Evolutionary conservation across 2,113 vertebrate species (phyloP).

Genomic region (Collichthys lucidus): DNA sequence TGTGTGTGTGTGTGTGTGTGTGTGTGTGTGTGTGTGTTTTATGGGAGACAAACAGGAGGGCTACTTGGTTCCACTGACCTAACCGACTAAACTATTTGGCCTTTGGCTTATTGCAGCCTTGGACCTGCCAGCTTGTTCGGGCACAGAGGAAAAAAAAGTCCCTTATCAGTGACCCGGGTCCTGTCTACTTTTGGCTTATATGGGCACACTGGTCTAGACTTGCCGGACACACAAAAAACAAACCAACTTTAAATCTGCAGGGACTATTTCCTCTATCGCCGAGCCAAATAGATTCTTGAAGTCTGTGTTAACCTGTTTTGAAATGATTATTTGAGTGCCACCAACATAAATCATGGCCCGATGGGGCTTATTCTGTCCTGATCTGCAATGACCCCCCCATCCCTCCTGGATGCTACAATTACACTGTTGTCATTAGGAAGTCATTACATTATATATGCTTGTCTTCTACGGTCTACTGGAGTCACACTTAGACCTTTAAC

Average conservation of each 20-base stretch:
- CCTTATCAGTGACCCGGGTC: conserved; percentile 53
- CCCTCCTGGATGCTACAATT: conserved; percentile 7
- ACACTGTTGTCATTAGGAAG: conserved; percentile 56
- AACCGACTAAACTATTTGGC: conserved; percentile 50
- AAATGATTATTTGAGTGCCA: too few relatives aligned
- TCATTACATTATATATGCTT: conserved; percentile 45
- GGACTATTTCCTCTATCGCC: background rate
- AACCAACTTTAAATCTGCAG: conserved; percentile 21
- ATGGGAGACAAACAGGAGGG: conserved; percentile 16
- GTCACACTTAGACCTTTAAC: conserved; percentile 37
- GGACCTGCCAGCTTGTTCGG: conserved; percentile 39
- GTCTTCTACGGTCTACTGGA: conserved; percentile 42
- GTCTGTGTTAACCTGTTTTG: background rate
- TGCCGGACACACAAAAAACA: too few relatives aligned
- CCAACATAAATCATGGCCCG: conserved; percentile 1
- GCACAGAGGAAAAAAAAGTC: conserved; percentile 39
- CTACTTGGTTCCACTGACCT: conserved; percentile 50
- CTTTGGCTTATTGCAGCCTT: conserved; percentile 37
- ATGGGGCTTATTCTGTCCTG: background rate
- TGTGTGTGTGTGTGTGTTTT: conserved; percentile 33
- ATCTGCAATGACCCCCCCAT: conserved; percentile 6
- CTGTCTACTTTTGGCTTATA: conserved; percentile 41
- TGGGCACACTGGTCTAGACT: conserved; percentile 31
- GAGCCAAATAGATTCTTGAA: background rate
- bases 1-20: too few relatives aligned